Evolutionary conservation across 1,140 invertebrate genomes (phyloP).

Genomic region (Tetraneura akinire): DNA sequence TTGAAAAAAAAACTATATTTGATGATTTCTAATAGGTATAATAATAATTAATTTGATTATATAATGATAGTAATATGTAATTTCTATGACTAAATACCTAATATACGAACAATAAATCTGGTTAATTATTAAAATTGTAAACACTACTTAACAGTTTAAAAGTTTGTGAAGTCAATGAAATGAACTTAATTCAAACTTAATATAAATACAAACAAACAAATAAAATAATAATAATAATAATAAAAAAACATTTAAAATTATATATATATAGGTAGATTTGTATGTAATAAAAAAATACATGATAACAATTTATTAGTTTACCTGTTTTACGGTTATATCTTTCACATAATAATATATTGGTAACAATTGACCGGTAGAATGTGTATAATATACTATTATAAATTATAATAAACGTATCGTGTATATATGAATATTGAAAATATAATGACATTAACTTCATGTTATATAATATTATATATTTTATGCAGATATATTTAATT

Average conservation of each 20-base stretch:
- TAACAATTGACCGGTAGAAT: slow-evolving; percentile 44
- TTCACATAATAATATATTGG: no score
- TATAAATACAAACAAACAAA: slow-evolving; percentile 41
- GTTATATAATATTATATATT: background rate
- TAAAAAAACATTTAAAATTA: slow-evolving; percentile 40
- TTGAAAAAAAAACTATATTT: slow-evolving; percentile 27
- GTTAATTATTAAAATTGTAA: slow-evolving; percentile 39
- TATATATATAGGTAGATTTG: no score
- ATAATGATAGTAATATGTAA: no score
- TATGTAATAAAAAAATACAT: slow-evolving; percentile 37
- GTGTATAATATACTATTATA: slow-evolving; percentile 22
- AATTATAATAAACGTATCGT: no score
- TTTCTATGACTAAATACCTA: slow-evolving; percentile 12
- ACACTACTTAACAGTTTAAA: slow-evolving; percentile 12
- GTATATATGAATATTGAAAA: slow-evolving; percentile 7
- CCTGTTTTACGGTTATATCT: slow-evolving; percentile 21
- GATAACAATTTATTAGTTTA: slow-evolving; percentile 16
- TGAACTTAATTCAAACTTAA: slow-evolving; percentile 14
- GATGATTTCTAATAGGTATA: slow-evolving; percentile 34
- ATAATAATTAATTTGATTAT: slow-evolving; percentile 22
- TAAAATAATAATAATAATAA: no score
- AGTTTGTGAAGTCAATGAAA: slow-evolving; percentile 16
- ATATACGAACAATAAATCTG: slow-evolving; percentile 13
- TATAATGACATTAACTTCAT: background rate
- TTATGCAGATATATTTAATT: no score